Evolutionary conservation across 2,888 invertebrate genomes (phyloP).

Genomic region (Deilephila elpenor): DNA sequence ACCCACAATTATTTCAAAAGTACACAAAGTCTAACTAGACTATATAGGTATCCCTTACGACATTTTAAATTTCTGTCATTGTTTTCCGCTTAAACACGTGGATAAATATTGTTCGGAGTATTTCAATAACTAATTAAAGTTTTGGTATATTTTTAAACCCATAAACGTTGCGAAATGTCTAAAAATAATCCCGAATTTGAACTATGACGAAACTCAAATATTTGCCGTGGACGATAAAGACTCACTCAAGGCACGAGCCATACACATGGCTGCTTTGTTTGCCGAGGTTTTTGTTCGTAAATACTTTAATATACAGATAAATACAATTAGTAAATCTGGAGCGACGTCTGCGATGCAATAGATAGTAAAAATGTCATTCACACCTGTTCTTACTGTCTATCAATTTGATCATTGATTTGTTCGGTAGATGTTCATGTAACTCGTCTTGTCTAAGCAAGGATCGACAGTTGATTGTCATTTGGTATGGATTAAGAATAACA

Average conservation of each 20-base stretch:
- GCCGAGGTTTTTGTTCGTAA: conserved; percentile 2
- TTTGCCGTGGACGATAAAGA: conserved; percentile 12
- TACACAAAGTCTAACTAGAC: no score
- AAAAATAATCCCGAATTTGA: conserved; percentile 12
- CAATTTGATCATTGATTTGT: neutral
- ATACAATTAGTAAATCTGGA: conserved; percentile 19
- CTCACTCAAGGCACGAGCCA: conserved; percentile 11
- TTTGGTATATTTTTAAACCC: neutral
- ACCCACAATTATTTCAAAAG: no score
- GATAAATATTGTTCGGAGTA: neutral
- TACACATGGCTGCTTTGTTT: neutral
- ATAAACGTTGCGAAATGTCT: conserved; percentile 7
- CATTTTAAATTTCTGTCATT: no score
- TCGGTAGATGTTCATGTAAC: neutral
- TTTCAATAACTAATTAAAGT: neutral
- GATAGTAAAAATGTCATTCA: conserved; percentile 21
- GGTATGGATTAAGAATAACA: no score
- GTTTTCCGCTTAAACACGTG: no score
- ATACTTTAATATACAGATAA: conserved; percentile 6
- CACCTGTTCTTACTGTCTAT: neutral
- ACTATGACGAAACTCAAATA: conserved; percentile 13
- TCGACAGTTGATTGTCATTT: no score
- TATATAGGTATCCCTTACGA: no score
- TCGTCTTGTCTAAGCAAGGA: no score
- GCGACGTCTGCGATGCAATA: conserved; percentile 17